These are phyloP conservation scores for Oreonectes daqikongensis DNA, from an alignment of 2,797 vertebrate species.

Conservation along the genomic window DNA sequence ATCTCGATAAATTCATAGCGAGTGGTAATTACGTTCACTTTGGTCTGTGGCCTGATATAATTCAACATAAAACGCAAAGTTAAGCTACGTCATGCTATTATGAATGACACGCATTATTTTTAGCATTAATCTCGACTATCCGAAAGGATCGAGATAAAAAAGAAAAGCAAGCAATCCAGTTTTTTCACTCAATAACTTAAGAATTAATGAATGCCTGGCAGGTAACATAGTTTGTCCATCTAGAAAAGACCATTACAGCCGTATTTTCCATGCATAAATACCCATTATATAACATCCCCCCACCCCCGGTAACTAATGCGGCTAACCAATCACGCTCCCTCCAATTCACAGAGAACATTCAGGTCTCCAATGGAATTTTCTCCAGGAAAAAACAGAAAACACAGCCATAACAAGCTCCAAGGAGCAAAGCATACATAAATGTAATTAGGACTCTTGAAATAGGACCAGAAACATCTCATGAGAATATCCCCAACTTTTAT, in stretches of 20 bases:
- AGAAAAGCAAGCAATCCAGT: not conserved
- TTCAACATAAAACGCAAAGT: slow-evolving; percentile 5
- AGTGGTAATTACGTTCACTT: slow-evolving; percentile 29
- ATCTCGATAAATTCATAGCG: slow-evolving; percentile 3
- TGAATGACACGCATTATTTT: not conserved
- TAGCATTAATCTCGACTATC: slow-evolving; percentile 11
- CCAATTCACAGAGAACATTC: slow-evolving; percentile 23
- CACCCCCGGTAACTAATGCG: not conserved
- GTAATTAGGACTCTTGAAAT: slow-evolving; percentile 47
- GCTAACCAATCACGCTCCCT: slow-evolving; percentile 21
- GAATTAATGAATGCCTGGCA: not conserved
- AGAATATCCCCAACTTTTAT: slow-evolving; percentile 22
- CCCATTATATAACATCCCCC: slow-evolving; percentile 21
- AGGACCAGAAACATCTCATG: slow-evolving; percentile 31
- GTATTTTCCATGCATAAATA: slow-evolving; percentile 7
- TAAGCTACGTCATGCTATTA: not conserved
- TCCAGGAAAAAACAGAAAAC: slow-evolving; percentile 23
- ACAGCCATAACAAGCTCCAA: slow-evolving; percentile 31
- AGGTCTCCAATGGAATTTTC: slow-evolving; percentile 29
- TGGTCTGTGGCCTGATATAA: slow-evolving; percentile 20
- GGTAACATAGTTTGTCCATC: not conserved
- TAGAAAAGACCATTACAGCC: slow-evolving; percentile 19
- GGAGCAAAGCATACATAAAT: slow-evolving; percentile 45
- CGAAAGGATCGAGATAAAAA: not conserved
- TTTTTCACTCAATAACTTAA: not conserved